These are phyloP conservation scores for Hystrix brachyura DNA, from an alignment of 2,113 vertebrate species.

Conservation along the genomic window DNA sequence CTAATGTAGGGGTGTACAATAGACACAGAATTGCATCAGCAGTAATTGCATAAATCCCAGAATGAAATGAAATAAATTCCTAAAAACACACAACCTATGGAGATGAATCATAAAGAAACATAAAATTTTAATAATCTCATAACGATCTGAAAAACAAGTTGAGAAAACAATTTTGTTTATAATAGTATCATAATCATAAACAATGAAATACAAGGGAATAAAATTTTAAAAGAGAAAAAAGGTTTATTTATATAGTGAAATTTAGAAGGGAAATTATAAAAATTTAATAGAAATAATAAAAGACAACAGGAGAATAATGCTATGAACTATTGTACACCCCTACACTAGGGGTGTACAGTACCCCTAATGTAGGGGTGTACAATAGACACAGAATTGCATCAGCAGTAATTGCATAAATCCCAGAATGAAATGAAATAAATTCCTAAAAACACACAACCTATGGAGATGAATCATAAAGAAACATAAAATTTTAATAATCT, in stretches of 20 bases:
- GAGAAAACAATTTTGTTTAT: background rate
- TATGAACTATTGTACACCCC: background rate
- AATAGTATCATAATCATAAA: background rate
- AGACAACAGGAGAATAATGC: background rate
- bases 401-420: too few species aligned
- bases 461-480: background rate
- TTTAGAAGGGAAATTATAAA: background rate
- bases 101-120: background rate
- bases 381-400: too few species aligned
- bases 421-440: background rate
- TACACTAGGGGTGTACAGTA: too few species aligned
- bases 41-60: background rate
- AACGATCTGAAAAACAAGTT: too few species aligned
- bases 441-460: background rate
- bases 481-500: background rate
- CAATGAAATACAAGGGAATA: background rate
- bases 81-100: background rate
- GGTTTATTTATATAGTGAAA: too few species aligned
- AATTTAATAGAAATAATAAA: background rate
- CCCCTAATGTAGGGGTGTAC: too few species aligned
- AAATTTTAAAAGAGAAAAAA: background rate
- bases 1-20: too few species aligned
- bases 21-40: too few species aligned
- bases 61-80: background rate
- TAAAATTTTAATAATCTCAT: background rate